Conservation (phyloP, 2,888 invertebrate genomes). For the Sympetrum striolatum region DNA sequence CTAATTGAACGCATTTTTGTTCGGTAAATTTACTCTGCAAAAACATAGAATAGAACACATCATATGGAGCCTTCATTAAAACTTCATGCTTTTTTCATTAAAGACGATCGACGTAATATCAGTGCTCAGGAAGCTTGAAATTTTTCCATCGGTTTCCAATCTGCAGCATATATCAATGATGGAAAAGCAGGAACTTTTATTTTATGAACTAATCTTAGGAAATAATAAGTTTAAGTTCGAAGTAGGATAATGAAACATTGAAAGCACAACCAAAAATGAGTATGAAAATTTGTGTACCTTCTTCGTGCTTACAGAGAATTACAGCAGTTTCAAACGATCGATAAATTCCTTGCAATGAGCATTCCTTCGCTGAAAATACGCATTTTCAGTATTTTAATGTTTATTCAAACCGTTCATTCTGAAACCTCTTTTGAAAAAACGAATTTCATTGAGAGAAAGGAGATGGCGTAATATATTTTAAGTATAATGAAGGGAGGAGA, state of each 20-base stretch:
- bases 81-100: background rate
- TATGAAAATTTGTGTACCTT: too few relatives aligned
- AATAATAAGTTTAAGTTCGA: background rate
- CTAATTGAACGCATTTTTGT: background rate
- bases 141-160: background rate
- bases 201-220: background rate
- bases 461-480: too few relatives aligned
- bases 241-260: background rate
- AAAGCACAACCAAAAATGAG: too few relatives aligned
- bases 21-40: background rate
- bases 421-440: too few relatives aligned
- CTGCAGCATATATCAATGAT: background rate
- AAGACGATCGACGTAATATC: background rate
- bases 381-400: too few relatives aligned
- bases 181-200: background rate
- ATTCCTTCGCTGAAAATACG: too few relatives aligned
- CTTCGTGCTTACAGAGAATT: too few relatives aligned
- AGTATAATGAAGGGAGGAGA: too few relatives aligned
- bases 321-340: too few relatives aligned
- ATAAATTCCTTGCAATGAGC: too few relatives aligned
- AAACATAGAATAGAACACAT: slow-evolving; percentile 7
- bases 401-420: too few relatives aligned
- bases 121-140: background rate
- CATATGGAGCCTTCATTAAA: background rate
- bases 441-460: too few relatives aligned